Conservation (phyloP, 2,113 vertebrate species). For the Callipepla californica region DNA sequence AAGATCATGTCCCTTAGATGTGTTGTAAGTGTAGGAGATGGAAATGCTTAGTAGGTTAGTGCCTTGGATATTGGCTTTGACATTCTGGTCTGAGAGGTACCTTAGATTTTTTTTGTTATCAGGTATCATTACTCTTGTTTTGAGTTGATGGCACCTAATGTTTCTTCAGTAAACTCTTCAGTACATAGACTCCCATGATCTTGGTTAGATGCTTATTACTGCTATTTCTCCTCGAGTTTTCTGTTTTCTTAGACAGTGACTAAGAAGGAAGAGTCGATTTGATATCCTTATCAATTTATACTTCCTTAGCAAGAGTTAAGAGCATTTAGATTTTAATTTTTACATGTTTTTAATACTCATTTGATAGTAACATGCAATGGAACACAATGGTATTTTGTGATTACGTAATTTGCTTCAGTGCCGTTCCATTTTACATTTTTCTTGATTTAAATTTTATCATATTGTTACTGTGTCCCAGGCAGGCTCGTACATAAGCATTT, state of each 20-base stretch:
- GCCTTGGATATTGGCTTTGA: neutral
- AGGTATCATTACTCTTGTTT: neutral
- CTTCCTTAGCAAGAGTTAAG: neutral
- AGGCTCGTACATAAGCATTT: neutral
- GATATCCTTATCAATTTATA: neutral
- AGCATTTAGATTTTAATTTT: neutral
- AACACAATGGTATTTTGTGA: neutral
- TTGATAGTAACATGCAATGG: neutral
- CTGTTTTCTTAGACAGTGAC: neutral
- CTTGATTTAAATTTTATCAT: neutral
- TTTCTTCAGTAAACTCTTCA: neutral
- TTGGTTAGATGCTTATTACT: neutral
- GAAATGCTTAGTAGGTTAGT: neutral
- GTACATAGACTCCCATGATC: neutral
- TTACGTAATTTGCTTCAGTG: neutral
- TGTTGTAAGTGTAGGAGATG: neutral
- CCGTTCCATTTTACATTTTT: neutral
- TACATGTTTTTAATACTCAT: neutral
- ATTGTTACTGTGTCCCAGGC: neutral
- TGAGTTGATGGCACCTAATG: neutral
- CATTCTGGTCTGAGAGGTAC: neutral
- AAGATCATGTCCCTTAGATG: neutral
- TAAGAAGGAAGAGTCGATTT: neutral
- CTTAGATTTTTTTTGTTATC: neutral
- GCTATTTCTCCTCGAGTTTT: neutral